Base-by-base conservation (phyloP, 2,113 vertebrate genomes). In the Falcunculus frontatus region DNA sequence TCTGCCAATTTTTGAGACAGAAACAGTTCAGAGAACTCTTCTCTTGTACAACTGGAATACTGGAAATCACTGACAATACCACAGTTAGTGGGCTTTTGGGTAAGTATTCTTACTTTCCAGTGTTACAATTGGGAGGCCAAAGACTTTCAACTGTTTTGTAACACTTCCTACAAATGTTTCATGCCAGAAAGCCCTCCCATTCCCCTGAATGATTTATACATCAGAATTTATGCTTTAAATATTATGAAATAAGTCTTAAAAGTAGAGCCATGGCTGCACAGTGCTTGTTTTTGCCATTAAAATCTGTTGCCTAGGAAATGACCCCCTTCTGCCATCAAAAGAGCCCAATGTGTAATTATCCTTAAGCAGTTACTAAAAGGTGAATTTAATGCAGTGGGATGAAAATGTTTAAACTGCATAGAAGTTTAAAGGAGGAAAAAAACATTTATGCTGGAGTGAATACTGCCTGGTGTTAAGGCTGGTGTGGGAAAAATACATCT, bases 291-390 rank as follows among this genome's bases (percentile, higher is more conserved):
- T 68, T 69, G 46, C 57, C 79, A 50, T 55, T 72, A 82, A 87
- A 95, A 89, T 70, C 57, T 84, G 96, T 97, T 97, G 89, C 94
- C 91, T 93, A 90, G 97, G 95, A 95, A 96, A 97, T 95, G 35
- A 89, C 53, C 83, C 77, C 72, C 49, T 90, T 90, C 79, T 93
- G 64, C 65, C 68, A 93, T 68, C 21, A 13, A 92, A 90, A 67
- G 46, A 46, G 29, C 33, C 52, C 59, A 75, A 32, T 19, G n/a
- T 30, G 67, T 56, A 95, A 92, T 79, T 84, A 63, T 69, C 95
- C 53, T 64, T 87, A 68, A 67, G 82, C 41, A 78, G 74, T 59
- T 90, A 84, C 77, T 69, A 59, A 96, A 90, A 94, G 72, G 53
- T 92, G 65, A 88, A 87, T 82, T 89, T 95, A 85, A 95, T 62